Conservation (phyloP, 2,113 vertebrate species). For the Actenoides hombroni region DNA sequence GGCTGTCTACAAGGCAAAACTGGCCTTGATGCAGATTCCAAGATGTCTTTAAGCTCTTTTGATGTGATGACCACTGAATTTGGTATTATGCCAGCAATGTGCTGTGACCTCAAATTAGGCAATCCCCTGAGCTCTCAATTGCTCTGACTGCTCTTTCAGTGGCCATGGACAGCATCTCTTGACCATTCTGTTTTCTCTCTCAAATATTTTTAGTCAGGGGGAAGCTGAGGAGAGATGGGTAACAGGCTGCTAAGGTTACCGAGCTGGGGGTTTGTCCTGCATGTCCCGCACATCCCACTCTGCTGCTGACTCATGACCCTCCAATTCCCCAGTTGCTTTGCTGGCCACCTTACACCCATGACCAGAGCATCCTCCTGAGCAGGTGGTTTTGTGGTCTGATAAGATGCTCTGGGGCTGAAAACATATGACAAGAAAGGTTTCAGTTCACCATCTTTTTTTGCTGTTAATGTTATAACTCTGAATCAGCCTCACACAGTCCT, state of each 20-base stretch:
- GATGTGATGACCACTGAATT: fast-evolving
- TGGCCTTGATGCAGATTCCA: neutral
- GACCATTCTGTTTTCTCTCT: neutral
- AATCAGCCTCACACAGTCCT: neutral
- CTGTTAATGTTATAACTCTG: neutral
- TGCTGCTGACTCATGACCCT: fast-evolving
- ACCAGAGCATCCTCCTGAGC: neutral
- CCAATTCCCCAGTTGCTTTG: fast-evolving
- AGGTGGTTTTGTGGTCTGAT: neutral
- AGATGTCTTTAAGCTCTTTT: neutral
- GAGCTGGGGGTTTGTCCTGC: fast-evolving
- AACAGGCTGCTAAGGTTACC: fast-evolving
- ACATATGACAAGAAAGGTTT: neutral
- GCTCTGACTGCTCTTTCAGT: neutral
- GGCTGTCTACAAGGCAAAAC: neutral
- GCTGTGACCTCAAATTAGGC: neutral
- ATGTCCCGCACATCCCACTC: fast-evolving
- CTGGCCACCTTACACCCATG: neutral
- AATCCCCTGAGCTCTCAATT: neutral
- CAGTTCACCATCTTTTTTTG: neutral
- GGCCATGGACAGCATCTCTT: neutral
- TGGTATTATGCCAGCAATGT: neutral
- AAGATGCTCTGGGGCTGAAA: neutral
- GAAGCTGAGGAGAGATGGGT: neutral
- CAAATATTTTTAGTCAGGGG: neutral